phyloP scores from a whole-genome alignment of 2,113 vertebrate species.

The Zeus faber region DNA sequence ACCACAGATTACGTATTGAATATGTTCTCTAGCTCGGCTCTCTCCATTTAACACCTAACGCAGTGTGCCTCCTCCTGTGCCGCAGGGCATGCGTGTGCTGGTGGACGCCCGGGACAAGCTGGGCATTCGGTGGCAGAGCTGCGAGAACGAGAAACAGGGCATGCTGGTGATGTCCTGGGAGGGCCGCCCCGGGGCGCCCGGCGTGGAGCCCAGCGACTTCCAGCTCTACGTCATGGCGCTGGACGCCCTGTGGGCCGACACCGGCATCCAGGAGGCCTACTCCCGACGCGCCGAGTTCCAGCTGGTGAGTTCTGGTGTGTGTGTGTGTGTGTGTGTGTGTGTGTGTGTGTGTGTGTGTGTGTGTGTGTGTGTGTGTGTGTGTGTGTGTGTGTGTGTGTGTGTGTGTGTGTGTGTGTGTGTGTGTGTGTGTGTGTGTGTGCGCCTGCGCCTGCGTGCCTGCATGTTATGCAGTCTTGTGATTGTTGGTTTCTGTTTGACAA shows the following conservation, averaged over 20 bases:
- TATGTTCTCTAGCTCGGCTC: too few species aligned
- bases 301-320: slow-evolving; percentile 83
- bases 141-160: slow-evolving; percentile 93
- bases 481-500: too few species aligned
- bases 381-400: too few species aligned
- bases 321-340: background rate
- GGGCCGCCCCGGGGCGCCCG: slow-evolving; percentile 82
- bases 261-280: slow-evolving; percentile 88
- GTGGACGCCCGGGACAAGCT: slow-evolving; percentile 96
- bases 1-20: too few species aligned
- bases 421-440: too few species aligned
- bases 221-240: slow-evolving; percentile 91
- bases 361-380: too few species aligned
- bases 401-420: too few species aligned
- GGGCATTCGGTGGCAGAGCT: slow-evolving; percentile 90
- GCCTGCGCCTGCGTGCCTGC: too few species aligned
- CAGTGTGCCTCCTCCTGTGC: slow-evolving; percentile 4
- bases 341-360: too few species aligned
- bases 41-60: too few species aligned
- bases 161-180: slow-evolving; percentile 98
- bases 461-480: too few species aligned
- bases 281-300: slow-evolving; percentile 91
- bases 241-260: slow-evolving; percentile 84
- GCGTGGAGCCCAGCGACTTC: slow-evolving; percentile 88
- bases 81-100: slow-evolving; percentile 89